phyloP scores from a whole-genome alignment of 2,888 invertebrate genomes.

The Pachydiplax longipennis region DNA sequence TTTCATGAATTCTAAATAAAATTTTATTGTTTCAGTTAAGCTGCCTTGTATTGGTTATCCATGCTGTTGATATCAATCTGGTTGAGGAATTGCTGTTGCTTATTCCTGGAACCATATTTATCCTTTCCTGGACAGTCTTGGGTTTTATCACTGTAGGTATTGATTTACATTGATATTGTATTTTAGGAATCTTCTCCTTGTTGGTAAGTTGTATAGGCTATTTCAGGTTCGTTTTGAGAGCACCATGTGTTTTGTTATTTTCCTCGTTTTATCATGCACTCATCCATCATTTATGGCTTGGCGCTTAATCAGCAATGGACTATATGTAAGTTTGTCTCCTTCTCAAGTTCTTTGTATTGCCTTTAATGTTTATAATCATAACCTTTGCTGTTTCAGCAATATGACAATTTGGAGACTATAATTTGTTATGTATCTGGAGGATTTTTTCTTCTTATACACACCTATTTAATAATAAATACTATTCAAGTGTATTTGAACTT shows the following conservation, averaged over 20 bases:
- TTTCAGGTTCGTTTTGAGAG: constrained; percentile 12
- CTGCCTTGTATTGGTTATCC: constrained; percentile 9
- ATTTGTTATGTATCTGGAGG: not conserved
- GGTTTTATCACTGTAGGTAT: constrained; percentile 28
- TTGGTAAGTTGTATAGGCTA: not conserved
- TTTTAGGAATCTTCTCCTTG: not conserved
- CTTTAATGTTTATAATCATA: not conserved
- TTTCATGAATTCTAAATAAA: not conserved
- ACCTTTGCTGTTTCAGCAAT: constrained; percentile 2
- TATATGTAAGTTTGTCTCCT: not conserved
- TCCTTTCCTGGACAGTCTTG: not conserved
- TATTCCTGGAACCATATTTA: constrained; percentile 1
- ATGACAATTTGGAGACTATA: not conserved
- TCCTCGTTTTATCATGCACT: not conserved
- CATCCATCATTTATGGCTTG: constrained; percentile 43
- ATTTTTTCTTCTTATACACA: constrained; percentile 20
- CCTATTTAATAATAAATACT: constrained; percentile 30
- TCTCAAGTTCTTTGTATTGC: not conserved
- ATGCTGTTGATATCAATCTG: constrained; percentile 14
- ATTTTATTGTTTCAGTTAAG: constrained; percentile 18
- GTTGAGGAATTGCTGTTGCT: constrained; percentile 17
- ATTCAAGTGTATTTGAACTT: constrained; percentile 29
- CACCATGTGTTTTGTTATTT: not conserved
- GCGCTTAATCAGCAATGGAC: not conserved
- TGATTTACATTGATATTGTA: not conserved